Percentiles rank a stretch among this genome's conserved stretches.
These are phyloP conservation scores for Rhingia rostrata DNA, from an alignment of 2,888 invertebrate genomes.

Conservation along the genomic window DNA sequence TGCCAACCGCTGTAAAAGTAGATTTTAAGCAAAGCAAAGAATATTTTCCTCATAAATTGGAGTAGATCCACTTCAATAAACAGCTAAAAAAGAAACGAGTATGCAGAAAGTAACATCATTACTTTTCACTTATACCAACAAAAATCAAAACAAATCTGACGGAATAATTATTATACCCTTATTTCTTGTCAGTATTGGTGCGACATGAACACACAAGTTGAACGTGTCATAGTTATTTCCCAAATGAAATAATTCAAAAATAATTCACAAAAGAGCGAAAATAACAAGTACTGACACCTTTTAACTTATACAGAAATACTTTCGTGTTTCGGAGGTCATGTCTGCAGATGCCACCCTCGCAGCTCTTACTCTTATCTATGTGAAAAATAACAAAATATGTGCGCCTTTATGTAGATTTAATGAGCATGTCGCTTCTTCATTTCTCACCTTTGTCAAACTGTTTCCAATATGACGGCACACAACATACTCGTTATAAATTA, in stretches of 20 bases:
- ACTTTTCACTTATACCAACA: background rate
- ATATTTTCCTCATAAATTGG: too few species aligned
- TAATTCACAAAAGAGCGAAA: slow-evolving; percentile 43
- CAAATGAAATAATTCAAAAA: slow-evolving; percentile 51
- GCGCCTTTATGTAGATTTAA: slow-evolving; percentile 70
- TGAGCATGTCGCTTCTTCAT: slow-evolving; percentile 42
- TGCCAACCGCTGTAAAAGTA: too few species aligned
- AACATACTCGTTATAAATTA: background rate
- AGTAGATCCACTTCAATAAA: background rate
- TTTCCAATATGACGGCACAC: slow-evolving; percentile 38
- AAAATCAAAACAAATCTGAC: slow-evolving; percentile 15
- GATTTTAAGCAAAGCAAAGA: too few species aligned
- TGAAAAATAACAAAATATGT: slow-evolving; percentile 62
- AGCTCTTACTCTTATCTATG: slow-evolving; percentile 29
- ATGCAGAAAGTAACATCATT: too few species aligned
- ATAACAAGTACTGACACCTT: slow-evolving; percentile 38
- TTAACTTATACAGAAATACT: too few species aligned
- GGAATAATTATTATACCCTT: slow-evolving; percentile 51
- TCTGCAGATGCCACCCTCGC: slow-evolving; percentile 7
- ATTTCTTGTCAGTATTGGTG: slow-evolving; percentile 12
- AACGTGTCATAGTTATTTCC: slow-evolving; percentile 38
- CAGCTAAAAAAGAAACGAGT: background rate
- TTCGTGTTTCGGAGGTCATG: background rate
- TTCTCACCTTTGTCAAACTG: background rate
- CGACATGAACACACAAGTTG: background rate